Conservation (phyloP, 2,797 vertebrate species). For the Platalea minor region DNA sequence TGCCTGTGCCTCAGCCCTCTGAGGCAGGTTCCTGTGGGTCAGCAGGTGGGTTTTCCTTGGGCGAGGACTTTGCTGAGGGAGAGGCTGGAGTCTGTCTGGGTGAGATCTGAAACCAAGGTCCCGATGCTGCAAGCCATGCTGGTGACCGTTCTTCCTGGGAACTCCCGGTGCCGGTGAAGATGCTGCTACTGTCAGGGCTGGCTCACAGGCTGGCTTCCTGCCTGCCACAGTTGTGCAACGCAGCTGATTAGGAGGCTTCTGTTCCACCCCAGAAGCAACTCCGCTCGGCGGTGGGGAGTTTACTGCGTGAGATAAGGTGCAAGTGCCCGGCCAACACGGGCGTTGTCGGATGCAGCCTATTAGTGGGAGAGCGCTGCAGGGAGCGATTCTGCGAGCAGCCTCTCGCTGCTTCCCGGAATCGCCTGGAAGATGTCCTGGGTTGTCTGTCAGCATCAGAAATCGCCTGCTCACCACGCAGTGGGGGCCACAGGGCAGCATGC, state of each 20-base stretch:
- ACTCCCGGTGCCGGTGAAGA: not conserved
- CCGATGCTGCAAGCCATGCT: fast-evolving
- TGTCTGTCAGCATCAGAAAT: not conserved
- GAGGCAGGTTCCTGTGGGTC: not conserved
- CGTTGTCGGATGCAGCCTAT: not conserved
- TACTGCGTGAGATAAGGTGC: not conserved
- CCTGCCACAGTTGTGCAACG: fast-evolving
- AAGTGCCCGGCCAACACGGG: not conserved
- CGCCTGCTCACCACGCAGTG: fast-evolving
- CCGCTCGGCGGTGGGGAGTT: not conserved
- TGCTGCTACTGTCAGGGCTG: not conserved
- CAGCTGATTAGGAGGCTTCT: not conserved
- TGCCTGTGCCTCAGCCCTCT: not conserved
- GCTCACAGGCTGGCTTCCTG: not conserved
- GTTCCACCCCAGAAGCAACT: not conserved
- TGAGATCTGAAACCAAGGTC: not conserved
- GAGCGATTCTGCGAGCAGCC: fast-evolving
- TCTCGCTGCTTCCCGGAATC: not conserved
- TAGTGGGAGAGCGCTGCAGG: not conserved
- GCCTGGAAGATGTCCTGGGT: not conserved
- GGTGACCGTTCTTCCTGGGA: fast-evolving
- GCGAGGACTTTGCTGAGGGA: not conserved
- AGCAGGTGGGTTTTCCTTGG: not conserved
- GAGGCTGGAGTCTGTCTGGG: not conserved
- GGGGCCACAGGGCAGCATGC: fast-evolving